Evolutionary conservation across 1,140 invertebrate genomes (phyloP).

Genomic region (Drepana arcuata): DNA sequence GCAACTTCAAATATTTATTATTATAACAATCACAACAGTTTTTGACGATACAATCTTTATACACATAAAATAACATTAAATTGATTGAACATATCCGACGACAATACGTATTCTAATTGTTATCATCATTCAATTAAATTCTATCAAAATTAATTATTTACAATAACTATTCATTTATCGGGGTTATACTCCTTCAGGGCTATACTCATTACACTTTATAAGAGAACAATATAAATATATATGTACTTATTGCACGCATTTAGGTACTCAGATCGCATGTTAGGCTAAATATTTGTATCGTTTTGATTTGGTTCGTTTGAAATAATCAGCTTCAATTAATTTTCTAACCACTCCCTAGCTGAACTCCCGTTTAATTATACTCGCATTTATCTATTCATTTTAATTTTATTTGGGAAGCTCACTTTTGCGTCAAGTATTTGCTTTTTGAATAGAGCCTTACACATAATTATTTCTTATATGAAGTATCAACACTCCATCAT

Average conservation of each 20-base stretch:
- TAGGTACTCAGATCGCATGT: no score
- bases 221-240: conserved; percentile 43
- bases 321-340: no score
- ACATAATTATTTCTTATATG: no score
- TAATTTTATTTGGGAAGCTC: conserved; percentile 8
- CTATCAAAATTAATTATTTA: conserved; percentile 49
- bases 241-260: no score
- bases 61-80: conserved; percentile 40
- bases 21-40: conserved; percentile 68
- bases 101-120: conserved; percentile 33
- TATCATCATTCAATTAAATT: conserved; percentile 28
- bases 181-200: conserved; percentile 62
- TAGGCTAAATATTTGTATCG: no score
- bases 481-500: no score
- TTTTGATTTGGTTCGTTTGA: no score
- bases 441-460: no score
- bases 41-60: conserved; percentile 47
- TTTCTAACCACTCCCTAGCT: no score
- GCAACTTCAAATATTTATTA: conserved; percentile 65
- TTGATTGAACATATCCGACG: conserved; percentile 36
- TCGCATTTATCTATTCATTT: no score
- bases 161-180: conserved; percentile 37
- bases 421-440: no score
- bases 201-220: conserved; percentile 32
- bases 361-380: no score